phyloP scores from a whole-genome alignment of 2,888 invertebrate species.

The Chymomyza amoena region DNA sequence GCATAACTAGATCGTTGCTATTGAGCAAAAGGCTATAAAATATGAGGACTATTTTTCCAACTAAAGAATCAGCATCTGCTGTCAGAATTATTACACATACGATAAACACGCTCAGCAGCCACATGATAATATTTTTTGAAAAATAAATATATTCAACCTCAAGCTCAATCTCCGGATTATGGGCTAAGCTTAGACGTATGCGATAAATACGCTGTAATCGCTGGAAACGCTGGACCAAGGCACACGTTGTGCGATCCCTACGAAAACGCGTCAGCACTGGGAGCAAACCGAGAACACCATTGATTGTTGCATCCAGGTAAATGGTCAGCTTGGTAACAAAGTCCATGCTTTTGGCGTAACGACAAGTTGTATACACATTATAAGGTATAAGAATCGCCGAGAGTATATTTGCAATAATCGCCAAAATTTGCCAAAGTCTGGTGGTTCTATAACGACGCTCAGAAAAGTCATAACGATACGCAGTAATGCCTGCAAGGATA shows the following conservation, averaged over 20 bases:
- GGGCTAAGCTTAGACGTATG: neutral
- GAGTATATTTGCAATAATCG: constrained; percentile 25
- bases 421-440: constrained; percentile 26
- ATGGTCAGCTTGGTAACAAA: neutral
- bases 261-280: constrained; percentile 22
- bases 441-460: constrained; percentile 5
- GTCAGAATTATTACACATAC: neutral
- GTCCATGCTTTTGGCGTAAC: neutral
- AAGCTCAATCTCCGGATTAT: neutral
- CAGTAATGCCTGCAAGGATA: constrained; percentile 35
- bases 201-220: constrained; percentile 18
- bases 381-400: fast-evolving
- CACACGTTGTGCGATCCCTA: constrained; percentile 15
- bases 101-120: neutral
- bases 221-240: constrained; percentile 2
- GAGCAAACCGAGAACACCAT: constrained; percentile 25
- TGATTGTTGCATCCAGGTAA: constrained; percentile 7
- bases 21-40: constrained; percentile 10
- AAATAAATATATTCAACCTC: constrained; percentile 21
- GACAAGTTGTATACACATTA: neutral
- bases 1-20: constrained; percentile 13
- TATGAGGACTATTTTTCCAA: neutral
- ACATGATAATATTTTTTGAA: constrained; percentile 19
- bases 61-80: fast-evolving
- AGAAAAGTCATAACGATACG: constrained; percentile 41